Percentiles rank a stretch among this genome's conserved stretches.
phyloP scores from a whole-genome alignment of 2,888 invertebrate species.

The Pocota personata region DNA sequence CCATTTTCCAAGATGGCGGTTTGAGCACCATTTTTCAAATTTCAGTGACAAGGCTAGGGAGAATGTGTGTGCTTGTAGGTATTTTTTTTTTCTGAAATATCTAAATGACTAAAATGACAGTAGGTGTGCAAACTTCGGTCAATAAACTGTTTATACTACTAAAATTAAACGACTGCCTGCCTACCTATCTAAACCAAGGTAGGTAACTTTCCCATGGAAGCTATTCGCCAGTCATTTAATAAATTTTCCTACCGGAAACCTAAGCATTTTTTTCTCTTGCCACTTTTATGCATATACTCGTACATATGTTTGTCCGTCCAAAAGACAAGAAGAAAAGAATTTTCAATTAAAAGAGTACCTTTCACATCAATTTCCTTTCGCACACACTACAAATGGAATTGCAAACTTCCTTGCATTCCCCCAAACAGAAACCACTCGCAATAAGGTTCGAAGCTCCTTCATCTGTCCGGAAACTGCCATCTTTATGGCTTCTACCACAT shows the following conservation, averaged over 20 bases:
- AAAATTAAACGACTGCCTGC: too few relatives aligned
- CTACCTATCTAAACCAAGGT: too few relatives aligned
- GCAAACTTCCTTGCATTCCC: not conserved
- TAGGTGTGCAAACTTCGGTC: too few relatives aligned
- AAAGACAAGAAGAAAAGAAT: not conserved
- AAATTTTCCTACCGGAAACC: constrained; percentile 12
- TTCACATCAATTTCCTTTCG: not conserved
- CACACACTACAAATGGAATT: not conserved
- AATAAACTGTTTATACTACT: too few relatives aligned
- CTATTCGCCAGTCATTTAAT: not conserved
- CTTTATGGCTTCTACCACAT: constrained; percentile 37
- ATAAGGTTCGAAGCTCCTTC: constrained; percentile 4
- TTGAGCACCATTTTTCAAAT: too few relatives aligned
- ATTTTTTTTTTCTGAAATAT: too few relatives aligned
- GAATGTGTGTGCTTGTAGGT: too few relatives aligned
- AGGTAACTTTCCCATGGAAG: not conserved
- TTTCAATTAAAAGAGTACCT: constrained; percentile 20
- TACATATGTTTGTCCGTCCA: not conserved
- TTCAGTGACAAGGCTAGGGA: too few relatives aligned
- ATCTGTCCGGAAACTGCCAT: constrained; percentile 53
- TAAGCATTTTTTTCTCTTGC: not conserved
- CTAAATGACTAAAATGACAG: too few relatives aligned
- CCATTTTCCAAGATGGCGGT: too few relatives aligned
- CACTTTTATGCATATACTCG: not conserved
- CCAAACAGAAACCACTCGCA: not conserved